Base-by-base conservation (phyloP, 2,888 invertebrate genomes). In the Hirtodrosophila alboralis region DNA sequence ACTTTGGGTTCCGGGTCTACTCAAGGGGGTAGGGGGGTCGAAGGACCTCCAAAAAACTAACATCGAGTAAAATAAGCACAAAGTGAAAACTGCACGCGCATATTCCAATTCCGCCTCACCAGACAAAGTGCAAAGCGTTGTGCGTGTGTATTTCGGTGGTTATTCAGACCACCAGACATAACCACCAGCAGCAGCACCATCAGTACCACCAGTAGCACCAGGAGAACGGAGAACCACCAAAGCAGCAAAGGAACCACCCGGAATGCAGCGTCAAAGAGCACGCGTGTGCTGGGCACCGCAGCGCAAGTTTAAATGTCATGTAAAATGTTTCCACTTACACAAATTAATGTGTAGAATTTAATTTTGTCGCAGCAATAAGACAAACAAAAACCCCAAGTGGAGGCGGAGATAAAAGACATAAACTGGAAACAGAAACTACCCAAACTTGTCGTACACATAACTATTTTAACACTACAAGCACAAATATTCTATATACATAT, bases 261-360 rank as follows among this genome's bases (percentile, higher is more conserved):
- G 5, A 52, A 53, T 57, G 43, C 62, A 62, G 67, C 43, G 64
- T 64, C 72, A 73, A 68, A 73, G 73, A 57, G 69, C 68, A 73
- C 68, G 64, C 73, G 54, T 68, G 64, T 57, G 59, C 43, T 30
- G 58, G 51, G 69, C 66, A 73, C 68, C 75, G 58, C 62, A 69
- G 62, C 62, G 71, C 69, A 81, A 78, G 85, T 76, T 85, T 83
- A 85, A 85, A 83, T 83, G 85, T 85, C 85, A 85, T 83, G 81
- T 79, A 85, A 83, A 83, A 83, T 79, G 85, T 79, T 83, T 85
- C 79, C 81, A 83, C 85, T 83, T 83, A 83, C 85, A 85, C 85
- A 83, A 83, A 83, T 83, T 83, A 83, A 85, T 83, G 85, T 85
- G 83, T 79, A 72, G 67, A 83, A 83, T 76, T 76, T 83, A 72